A percentile compares a stretch with the other conserved stretches of the same genome.
Evolutionary conservation across 2,113 vertebrate genomes (phyloP).

Genomic region (Diadophis punctatus): DNA sequence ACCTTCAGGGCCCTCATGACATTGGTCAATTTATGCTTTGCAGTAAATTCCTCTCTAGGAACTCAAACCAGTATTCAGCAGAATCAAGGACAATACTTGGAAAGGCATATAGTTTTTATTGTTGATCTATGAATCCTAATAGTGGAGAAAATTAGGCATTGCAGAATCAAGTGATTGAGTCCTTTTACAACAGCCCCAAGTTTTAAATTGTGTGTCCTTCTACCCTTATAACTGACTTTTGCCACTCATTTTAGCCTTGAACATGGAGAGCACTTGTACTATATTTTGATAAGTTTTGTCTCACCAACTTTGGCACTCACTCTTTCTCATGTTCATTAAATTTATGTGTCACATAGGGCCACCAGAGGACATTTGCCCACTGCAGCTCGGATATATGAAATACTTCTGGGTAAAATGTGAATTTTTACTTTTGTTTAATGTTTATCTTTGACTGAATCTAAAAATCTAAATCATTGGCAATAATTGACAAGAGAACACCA

Average conservation of each 20-base stretch:
- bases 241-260: background rate
- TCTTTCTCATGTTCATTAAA: background rate
- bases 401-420: background rate
- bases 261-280: background rate
- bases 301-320: background rate
- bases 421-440: background rate
- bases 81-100: background rate
- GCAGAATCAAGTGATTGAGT: background rate
- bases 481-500: background rate
- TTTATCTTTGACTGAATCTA: background rate
- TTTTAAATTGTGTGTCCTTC: background rate
- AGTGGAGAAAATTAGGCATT: background rate
- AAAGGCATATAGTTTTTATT: background rate
- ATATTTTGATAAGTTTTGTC: background rate
- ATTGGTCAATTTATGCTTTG: background rate
- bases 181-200: background rate
- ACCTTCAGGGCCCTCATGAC: background rate
- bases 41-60: background rate
- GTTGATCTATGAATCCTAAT: background rate
- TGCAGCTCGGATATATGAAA: background rate
- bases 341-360: background rate
- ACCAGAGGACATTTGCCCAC: background rate
- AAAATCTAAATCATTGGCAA: background rate
- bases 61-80: background rate
- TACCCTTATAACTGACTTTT: background rate